Evolutionary conservation across 2,888 invertebrate genomes (phyloP).

Genomic region (Drosophila quasianomalipes): DNA sequence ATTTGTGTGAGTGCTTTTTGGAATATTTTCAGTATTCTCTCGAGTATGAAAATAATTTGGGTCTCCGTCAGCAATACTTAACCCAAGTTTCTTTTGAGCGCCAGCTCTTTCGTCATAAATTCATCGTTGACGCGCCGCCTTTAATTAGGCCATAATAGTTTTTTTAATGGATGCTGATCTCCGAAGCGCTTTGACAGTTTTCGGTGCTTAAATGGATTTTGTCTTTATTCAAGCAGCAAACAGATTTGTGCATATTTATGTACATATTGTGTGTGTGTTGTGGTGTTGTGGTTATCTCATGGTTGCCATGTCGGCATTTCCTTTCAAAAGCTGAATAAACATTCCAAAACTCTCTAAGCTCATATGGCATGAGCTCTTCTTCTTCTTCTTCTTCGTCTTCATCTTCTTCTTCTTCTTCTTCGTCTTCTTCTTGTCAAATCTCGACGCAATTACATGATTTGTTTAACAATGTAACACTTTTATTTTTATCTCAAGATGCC

Average conservation of each 20-base stretch:
- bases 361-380: slow-evolving; percentile 2
- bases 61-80: slow-evolving; percentile 2
- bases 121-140: slow-evolving; percentile 8
- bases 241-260: slow-evolving; percentile 5
- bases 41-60: slow-evolving; percentile 25
- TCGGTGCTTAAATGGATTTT: slow-evolving; percentile 3
- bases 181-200: slow-evolving; percentile 2
- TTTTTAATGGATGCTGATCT: slow-evolving; percentile 7
- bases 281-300: neutral
- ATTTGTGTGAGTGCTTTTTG: slow-evolving; percentile 15
- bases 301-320: slow-evolving; percentile 1
- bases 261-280: neutral
- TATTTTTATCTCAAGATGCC: slow-evolving; percentile 17
- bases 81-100: slow-evolving; percentile 1
- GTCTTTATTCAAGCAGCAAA: slow-evolving; percentile 3
- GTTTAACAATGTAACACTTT: slow-evolving; percentile 43
- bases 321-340: slow-evolving; percentile 19
- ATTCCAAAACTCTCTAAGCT: slow-evolving; percentile 20
- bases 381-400: too few relatives aligned
- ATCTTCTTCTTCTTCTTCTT: neutral
- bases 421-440: neutral
- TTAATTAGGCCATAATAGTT: slow-evolving; percentile 33
- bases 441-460: slow-evolving; percentile 35
- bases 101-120: neutral
- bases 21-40: slow-evolving; percentile 22